phyloP scores from a whole-genome alignment of 2,113 vertebrate species.

The Halichoeres trimaculatus region DNA sequence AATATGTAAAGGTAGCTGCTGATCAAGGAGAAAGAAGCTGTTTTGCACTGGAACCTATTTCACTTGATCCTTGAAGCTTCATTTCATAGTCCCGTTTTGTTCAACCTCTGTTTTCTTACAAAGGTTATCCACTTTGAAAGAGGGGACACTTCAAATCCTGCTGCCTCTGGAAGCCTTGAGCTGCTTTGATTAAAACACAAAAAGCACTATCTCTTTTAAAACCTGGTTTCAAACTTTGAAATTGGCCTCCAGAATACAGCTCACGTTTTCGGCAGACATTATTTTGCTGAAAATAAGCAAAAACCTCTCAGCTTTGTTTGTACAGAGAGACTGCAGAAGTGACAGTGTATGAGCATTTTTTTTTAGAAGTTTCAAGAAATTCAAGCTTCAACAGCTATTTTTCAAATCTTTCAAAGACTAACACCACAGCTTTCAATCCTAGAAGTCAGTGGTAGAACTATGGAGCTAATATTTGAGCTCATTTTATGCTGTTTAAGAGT shows the following conservation, averaged over 20 bases:
- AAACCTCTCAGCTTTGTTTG: neutral
- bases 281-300: neutral
- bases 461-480: no score
- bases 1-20: neutral
- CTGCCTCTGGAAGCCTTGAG: neutral
- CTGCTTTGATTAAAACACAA: conserved; percentile 21
- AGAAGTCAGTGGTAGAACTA: no score
- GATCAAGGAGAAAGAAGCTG: neutral
- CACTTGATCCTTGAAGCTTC: conserved; percentile 23
- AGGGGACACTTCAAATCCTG: neutral
- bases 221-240: neutral
- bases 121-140: conserved; percentile 21
- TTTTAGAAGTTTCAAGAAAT: neutral
- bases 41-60: neutral
- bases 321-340: neutral
- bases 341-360: neutral
- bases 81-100: conserved; percentile 15
- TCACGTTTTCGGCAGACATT: neutral
- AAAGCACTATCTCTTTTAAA: neutral
- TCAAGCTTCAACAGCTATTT: no score
- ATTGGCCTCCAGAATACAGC: conserved; percentile 40
- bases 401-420: no score
- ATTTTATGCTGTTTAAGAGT: no score
- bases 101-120: neutral
- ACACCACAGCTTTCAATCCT: no score